phyloP scores from a whole-genome alignment of 1,140 invertebrate genomes.

The Calliphora vicina region DNA sequence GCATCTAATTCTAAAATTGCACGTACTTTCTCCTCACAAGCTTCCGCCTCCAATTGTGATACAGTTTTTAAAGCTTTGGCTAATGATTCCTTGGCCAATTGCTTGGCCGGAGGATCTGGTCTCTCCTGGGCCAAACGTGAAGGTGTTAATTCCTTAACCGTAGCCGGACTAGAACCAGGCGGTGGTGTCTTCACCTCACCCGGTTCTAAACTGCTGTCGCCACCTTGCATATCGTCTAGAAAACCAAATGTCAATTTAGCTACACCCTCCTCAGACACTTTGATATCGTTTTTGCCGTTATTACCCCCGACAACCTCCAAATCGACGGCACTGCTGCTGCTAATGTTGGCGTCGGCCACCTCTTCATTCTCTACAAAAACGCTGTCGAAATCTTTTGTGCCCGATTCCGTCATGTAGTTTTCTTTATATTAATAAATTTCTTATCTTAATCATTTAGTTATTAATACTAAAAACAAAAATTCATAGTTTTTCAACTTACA shows the following conservation, averaged over 20 bases:
- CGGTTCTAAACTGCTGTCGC: conserved; percentile 55
- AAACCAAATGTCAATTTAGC: conserved; percentile 36
- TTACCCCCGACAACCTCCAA: background rate
- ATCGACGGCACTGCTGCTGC: background rate
- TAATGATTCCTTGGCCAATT: conserved; percentile 6
- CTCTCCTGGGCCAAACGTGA: background rate
- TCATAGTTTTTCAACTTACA: background rate
- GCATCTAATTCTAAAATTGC: conserved; percentile 41
- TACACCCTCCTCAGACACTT: conserved; percentile 31
- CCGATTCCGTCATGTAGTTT: conserved; percentile 8
- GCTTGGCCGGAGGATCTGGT: background rate
- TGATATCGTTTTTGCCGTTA: conserved; percentile 33
- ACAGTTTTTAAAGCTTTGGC: conserved; percentile 2
- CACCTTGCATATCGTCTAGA: conserved; percentile 46
- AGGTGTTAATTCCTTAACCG: background rate
- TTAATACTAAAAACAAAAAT: background rate
- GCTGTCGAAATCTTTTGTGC: background rate
- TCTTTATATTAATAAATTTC: background rate
- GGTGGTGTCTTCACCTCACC: conserved; percentile 59
- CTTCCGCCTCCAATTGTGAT: conserved; percentile 36
- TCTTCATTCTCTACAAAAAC: background rate
- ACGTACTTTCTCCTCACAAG: conserved; percentile 41
- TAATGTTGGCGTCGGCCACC: background rate
- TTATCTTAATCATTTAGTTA: background rate
- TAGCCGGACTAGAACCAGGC: conserved; percentile 39